phyloP scores from a whole-genome alignment of 2,888 invertebrate species.

The Netelia inedita region DNA sequence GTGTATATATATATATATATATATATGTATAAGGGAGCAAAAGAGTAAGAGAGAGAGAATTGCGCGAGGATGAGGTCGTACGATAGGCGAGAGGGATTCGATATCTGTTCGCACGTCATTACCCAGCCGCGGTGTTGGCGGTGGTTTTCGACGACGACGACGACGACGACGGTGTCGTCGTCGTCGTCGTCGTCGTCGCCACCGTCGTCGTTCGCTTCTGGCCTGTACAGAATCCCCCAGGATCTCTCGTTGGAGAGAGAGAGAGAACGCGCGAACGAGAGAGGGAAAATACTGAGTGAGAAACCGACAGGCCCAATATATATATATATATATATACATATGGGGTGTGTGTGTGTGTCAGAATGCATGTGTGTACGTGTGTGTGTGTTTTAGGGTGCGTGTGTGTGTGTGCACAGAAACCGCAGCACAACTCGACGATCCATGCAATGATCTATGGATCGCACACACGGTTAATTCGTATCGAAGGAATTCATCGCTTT shows the following conservation, averaged over 20 bases:
- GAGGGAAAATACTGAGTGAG: slow-evolving; percentile 15
- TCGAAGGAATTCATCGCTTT: slow-evolving; percentile 75
- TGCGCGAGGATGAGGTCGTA: slow-evolving; percentile 63
- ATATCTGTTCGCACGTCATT: slow-evolving; percentile 85
- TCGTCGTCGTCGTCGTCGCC: slow-evolving; percentile 71
- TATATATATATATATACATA: neutral
- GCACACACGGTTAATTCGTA: slow-evolving; percentile 77
- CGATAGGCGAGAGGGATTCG: slow-evolving; percentile 80
- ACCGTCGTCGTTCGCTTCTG: slow-evolving; percentile 45
- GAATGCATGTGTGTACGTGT: too few relatives aligned
- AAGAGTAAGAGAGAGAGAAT: slow-evolving; percentile 66
- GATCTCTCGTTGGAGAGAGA: slow-evolving; percentile 69
- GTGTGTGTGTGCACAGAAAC: slow-evolving; percentile 42
- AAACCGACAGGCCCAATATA: neutral
- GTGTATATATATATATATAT: slow-evolving; percentile 22
- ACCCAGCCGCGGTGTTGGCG: slow-evolving; percentile 80
- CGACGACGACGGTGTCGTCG: slow-evolving; percentile 64
- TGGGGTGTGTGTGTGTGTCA: too few relatives aligned
- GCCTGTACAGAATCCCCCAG: slow-evolving; percentile 73
- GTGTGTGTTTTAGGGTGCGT: neutral
- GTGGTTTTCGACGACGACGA: slow-evolving; percentile 68
- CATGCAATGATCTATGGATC: slow-evolving; percentile 77
- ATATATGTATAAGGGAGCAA: slow-evolving; percentile 51
- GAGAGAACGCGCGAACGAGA: neutral
- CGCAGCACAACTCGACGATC: slow-evolving; percentile 57